Evolutionary conservation across 2,888 invertebrate species (phyloP), one percentile per base, ranked within the genome.

Genomic region (Microctonus hyperodae): DNA sequence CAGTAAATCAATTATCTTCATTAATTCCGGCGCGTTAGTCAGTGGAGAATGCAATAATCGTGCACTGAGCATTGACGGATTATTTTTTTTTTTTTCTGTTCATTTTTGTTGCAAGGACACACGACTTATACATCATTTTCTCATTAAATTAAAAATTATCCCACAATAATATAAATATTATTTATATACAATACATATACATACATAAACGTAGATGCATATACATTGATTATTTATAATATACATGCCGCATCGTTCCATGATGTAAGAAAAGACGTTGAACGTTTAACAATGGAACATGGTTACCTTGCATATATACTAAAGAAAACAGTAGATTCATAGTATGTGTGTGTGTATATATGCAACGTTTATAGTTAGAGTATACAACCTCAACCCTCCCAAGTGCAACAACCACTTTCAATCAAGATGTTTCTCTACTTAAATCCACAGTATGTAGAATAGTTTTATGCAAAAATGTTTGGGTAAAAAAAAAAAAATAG

Each of bases 1-100:
- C 33, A 48, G 56, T 35, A 50, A 67, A 57, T 67, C 62, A 58
- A 62, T 57, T 67, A 63, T 57, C 61, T 25, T 62, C n/a, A 33
- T n/a, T 61, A 31, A 50, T 33, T 62, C 66, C 22, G 55, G 58
- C 59, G 48, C 23, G 60, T 60, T 66, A 35, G 31, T 61, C 61
- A 61, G 50, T 50, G 31, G 48, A 60, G 50, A 61, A 61, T 61
- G 61, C 61, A 51, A 51, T 22, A 33, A 50, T 51, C 50, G 51
- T 22, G 16, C 44, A 59, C 44, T 16, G 10, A 28, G 20, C 48
- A 48, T 25, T 23, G 50, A 51, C 6, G 33, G 35, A 61, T 20
- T n/a, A 37, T 37, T 44, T 11, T 28, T 44, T 44, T 44, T 3
- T 44, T 61, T 61, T 61, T 33, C 11, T 59, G 6, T 40, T 59